Conservation (phyloP, 2,113 vertebrate species). For the Neopipo cinnamomea region DNA sequence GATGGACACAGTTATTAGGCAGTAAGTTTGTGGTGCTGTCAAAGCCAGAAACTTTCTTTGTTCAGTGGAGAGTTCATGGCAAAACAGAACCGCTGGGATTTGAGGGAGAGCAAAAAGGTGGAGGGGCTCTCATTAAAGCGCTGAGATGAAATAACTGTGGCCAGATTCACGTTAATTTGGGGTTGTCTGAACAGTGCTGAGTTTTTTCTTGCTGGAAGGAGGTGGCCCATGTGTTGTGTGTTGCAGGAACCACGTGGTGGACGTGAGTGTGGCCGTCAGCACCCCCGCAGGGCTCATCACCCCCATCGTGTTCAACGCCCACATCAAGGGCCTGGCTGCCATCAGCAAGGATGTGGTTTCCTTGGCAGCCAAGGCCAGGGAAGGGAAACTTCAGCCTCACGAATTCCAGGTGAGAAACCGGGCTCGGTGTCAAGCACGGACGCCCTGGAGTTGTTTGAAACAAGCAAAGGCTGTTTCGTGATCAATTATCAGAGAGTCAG, state of each 20-base stretch:
- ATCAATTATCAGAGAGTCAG: no score
- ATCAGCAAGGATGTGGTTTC: conserved; percentile 85
- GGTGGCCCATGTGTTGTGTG: not conserved
- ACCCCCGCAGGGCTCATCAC: conserved; percentile 93
- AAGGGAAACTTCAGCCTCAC: conserved; percentile 94
- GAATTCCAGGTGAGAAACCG: conserved; percentile 88
- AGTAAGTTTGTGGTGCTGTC: conserved; percentile 83
- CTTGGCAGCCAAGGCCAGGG: conserved; percentile 88
- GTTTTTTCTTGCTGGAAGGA: not conserved
- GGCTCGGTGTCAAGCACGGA: accelerated
- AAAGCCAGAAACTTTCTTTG: not conserved
- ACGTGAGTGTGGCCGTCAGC: conserved; percentile 92
- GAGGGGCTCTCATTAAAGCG: not conserved
- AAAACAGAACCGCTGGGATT: not conserved
- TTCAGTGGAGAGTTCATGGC: not conserved
- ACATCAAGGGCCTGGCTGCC: conserved; percentile 88
- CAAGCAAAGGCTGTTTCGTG: not conserved
- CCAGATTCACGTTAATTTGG: not conserved
- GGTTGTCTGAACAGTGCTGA: not conserved
- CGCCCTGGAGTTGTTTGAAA: not conserved
- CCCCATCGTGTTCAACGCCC: conserved; percentile 96
- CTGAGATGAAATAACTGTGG: not conserved
- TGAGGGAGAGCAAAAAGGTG: not conserved
- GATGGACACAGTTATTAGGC: conserved; percentile 96
- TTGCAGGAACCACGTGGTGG: conserved; percentile 94